phyloP scores from a whole-genome alignment of 2,888 invertebrate genomes.

The Odontomyia ornata region DNA sequence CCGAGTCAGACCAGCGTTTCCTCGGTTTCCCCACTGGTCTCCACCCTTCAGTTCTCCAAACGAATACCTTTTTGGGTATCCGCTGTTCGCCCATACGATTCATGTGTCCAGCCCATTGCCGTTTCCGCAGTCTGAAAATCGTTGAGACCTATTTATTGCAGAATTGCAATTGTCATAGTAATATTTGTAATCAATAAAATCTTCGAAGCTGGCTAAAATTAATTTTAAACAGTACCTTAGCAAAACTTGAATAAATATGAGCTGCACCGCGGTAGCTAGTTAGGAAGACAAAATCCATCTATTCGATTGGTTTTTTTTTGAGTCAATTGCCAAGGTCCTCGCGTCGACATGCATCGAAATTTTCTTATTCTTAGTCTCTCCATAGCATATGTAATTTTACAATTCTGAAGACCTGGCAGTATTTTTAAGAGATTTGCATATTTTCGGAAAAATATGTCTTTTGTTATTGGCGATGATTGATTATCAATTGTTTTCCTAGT shows the following conservation, averaged over 20 bases:
- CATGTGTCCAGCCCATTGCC: no score
- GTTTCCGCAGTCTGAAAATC: no score
- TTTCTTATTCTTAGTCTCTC: constrained; percentile 75
- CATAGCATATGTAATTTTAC: constrained; percentile 66
- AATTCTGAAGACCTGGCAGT: constrained; percentile 59
- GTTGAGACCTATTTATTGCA: neutral
- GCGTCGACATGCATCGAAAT: constrained; percentile 79
- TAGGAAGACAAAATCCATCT: constrained; percentile 80
- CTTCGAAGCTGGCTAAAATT: neutral
- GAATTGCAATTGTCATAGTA: constrained; percentile 17
- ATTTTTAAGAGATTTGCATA: constrained; percentile 61
- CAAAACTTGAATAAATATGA: constrained; percentile 26
- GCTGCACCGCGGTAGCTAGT: constrained; percentile 56
- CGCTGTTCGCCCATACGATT: no score
- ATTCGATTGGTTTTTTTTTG: constrained; percentile 90
- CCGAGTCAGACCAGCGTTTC: no score
- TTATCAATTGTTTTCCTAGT: constrained; percentile 86
- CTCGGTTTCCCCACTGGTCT: no score
- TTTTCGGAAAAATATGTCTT: constrained; percentile 63
- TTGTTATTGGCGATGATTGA: constrained; percentile 75
- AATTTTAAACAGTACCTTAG: constrained; percentile 35
- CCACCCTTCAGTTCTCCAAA: no score
- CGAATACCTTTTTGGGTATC: no score
- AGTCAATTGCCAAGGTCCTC: constrained; percentile 90
- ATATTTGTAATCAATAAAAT: constrained; percentile 8